Conservation (phyloP, 2,797 vertebrate species). For the Micromesistius poutassou region DNA sequence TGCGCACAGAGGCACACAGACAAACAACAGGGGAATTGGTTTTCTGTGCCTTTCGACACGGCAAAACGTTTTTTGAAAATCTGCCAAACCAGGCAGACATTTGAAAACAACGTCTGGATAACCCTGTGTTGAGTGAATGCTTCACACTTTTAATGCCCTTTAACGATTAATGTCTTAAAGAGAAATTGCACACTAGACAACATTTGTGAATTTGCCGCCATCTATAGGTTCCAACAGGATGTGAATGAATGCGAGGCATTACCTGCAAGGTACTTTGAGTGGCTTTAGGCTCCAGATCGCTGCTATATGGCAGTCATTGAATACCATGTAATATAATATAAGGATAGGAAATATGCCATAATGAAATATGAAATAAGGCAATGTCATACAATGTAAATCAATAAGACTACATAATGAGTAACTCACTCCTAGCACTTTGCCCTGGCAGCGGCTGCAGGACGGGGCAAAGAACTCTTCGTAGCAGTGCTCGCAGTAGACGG, state of each 20-base stretch:
- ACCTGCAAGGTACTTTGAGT: not conserved
- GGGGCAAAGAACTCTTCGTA: conserved; percentile 98
- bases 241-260: not conserved
- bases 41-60: no score
- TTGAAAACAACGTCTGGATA: not conserved
- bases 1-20: no score
- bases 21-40: no score
- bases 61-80: not conserved
- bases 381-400: not conserved
- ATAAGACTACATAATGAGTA: not conserved
- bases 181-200: not conserved
- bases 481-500: conserved; percentile 90
- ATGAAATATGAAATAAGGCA: not conserved
- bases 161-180: not conserved
- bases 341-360: not conserved
- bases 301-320: no score
- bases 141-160: no score
- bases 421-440: conserved; percentile 94
- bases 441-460: conserved; percentile 87
- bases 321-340: not conserved
- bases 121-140: not conserved
- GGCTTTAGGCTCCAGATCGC: not conserved
- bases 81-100: not conserved
- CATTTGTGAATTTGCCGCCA: not conserved
- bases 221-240: not conserved